These are phyloP conservation scores for Pantherophis alleghaniensis DNA, from an alignment of 2,797 vertebrate species.

Conservation along the genomic window DNA sequence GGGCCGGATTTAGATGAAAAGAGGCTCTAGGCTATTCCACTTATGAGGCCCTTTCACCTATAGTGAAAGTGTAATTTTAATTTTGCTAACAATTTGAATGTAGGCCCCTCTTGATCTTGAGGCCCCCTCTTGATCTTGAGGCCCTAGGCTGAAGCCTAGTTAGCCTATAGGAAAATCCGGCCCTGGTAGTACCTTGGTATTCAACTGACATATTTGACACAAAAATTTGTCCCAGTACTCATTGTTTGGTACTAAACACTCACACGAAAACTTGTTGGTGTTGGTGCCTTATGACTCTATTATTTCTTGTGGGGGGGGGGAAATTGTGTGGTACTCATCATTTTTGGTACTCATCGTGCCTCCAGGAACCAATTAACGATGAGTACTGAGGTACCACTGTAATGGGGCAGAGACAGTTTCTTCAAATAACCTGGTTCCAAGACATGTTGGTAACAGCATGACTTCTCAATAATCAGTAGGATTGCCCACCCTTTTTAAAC, in stretches of 20 bases:
- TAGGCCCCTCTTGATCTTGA: too few relatives aligned
- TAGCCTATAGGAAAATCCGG: too few relatives aligned
- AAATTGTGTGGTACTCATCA: neutral
- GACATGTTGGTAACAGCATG: neutral
- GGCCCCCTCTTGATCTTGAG: too few relatives aligned
- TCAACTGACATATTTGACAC: neutral
- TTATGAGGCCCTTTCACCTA: too few relatives aligned
- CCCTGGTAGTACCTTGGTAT: neutral
- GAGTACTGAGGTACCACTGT: neutral
- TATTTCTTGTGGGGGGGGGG: neutral
- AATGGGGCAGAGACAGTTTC: neutral
- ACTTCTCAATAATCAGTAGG: neutral
- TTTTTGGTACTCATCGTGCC: neutral
- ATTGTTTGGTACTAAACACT: neutral
- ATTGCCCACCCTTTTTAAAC: neutral
- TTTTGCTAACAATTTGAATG: too few relatives aligned
- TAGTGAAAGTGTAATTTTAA: too few relatives aligned
- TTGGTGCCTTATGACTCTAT: neutral
- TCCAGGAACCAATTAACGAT: neutral
- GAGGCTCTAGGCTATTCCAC: too few relatives aligned
- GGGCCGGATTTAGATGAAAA: too few relatives aligned
- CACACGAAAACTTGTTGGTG: neutral
- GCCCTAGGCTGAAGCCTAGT: too few relatives aligned
- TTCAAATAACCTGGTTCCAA: neutral
- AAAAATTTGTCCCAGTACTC: neutral